Percentiles rank a stretch among this genome's conserved stretches.
Evolutionary conservation across 2,888 invertebrate genomes (phyloP).

Genomic region (Ditylenchus weischeri): DNA sequence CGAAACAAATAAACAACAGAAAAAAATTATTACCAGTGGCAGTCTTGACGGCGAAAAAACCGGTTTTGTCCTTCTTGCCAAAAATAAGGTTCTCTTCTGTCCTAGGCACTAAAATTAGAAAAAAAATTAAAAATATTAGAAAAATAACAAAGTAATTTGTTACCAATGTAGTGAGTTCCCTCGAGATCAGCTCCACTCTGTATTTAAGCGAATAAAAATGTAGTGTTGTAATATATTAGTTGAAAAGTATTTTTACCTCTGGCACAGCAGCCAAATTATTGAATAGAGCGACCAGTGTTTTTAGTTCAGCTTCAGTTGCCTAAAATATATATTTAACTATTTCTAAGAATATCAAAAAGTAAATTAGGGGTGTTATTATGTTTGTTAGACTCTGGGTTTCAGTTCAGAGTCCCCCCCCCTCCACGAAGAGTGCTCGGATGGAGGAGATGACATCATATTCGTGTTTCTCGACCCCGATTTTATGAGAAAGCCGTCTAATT

Average conservation of each 20-base stretch:
- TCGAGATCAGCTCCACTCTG: conserved; percentile 48
- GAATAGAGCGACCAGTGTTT: conserved; percentile 47
- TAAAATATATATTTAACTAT: conserved; percentile 30
- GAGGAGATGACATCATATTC: too few relatives aligned
- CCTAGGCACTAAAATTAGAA: conserved; percentile 47
- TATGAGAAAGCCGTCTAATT: too few relatives aligned
- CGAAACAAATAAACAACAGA: too few relatives aligned
- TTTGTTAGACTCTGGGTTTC: too few relatives aligned
- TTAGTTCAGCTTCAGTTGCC: conserved; percentile 54
- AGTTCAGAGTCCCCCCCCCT: too few relatives aligned
- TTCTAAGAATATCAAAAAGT: conserved; percentile 7
- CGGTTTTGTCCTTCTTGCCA: conserved; percentile 57
- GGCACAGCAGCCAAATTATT: conserved; percentile 44
- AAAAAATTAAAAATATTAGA: too few relatives aligned
- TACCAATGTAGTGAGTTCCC: conserved; percentile 54
- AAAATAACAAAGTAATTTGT: too few relatives aligned
- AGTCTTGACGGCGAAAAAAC: conserved; percentile 57
- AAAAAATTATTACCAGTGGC: conserved; percentile 36
- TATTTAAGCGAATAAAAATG: too few relatives aligned
- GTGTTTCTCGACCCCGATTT: too few relatives aligned
- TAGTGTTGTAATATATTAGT: too few relatives aligned
- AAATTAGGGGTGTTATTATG: too few relatives aligned
- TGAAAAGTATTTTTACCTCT: conserved; percentile 7
- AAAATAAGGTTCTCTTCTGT: conserved; percentile 57
- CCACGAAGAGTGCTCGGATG: too few relatives aligned